A percentile compares a stretch with the other conserved stretches of the same genome.
Conservation (phyloP, 2,888 invertebrate species). For the Tribolium freemani region DNA sequence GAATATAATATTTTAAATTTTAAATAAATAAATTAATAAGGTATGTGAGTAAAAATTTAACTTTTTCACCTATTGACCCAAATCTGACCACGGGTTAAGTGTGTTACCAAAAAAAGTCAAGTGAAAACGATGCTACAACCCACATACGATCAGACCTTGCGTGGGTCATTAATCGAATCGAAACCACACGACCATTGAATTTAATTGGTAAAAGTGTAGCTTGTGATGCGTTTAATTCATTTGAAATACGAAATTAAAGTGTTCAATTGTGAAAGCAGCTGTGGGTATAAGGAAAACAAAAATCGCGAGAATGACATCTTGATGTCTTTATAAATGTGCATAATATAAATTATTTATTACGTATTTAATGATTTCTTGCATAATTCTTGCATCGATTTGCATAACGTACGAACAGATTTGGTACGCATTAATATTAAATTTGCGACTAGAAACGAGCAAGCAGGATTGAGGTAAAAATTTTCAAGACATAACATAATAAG, state of each 20-base stretch:
- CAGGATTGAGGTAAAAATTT: not conserved
- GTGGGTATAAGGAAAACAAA: not conserved
- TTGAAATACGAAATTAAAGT: too few species aligned
- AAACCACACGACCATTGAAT: not conserved
- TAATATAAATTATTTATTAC: too few species aligned
- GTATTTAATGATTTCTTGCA: not conserved
- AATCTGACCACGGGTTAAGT: not conserved
- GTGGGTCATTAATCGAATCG: not conserved
- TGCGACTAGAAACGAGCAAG: not conserved
- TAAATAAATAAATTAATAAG: not conserved
- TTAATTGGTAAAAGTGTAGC: not conserved
- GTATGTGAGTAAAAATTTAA: not conserved
- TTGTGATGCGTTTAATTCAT: not conserved
- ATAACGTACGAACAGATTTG: conserved; percentile 5
- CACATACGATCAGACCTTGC: conserved; percentile 16
- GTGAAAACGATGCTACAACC: conserved; percentile 24
- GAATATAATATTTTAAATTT: not conserved
- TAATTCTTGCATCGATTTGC: not conserved
- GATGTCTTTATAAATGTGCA: not conserved
- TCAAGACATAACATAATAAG: not conserved
- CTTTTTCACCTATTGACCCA: conserved; percentile 15
- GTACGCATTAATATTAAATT: not conserved
- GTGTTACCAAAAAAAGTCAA: conserved; percentile 9
- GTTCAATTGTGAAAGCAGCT: not conserved
- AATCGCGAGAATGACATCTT: not conserved